phyloP scores from a whole-genome alignment of 2,797 vertebrate species.

The Cryptoblepharus egeriae region DNA sequence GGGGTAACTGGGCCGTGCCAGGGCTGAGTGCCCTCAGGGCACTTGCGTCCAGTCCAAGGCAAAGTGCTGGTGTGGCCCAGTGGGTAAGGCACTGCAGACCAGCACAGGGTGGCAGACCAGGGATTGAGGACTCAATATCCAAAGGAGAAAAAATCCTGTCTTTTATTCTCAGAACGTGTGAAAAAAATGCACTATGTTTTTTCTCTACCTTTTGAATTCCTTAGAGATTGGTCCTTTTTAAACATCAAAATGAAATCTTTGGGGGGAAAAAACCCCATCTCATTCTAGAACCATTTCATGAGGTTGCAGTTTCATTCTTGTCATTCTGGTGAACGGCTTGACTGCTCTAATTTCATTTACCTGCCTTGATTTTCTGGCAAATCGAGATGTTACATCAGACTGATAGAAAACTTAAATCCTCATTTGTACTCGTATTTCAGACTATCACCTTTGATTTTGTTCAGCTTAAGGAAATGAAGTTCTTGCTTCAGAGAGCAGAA shows the following conservation, averaged over 20 bases:
- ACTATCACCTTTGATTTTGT: slow-evolving; percentile 17
- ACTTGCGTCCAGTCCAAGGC: no score
- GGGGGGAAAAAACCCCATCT: not conserved
- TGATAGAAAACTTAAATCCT: slow-evolving; percentile 10
- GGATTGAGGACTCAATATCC: no score
- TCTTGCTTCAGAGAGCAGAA: not conserved
- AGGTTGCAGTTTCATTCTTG: not conserved
- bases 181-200: not conserved
- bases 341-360: slow-evolving; percentile 10
- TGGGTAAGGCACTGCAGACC: no score
- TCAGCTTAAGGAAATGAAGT: not conserved
- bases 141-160: not conserved
- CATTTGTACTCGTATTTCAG: slow-evolving; percentile 15
- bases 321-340: not conserved
- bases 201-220: not conserved
- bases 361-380: slow-evolving; percentile 13
- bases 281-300: not conserved
- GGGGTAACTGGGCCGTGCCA: no score
- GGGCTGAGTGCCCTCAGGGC: no score
- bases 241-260: not conserved
- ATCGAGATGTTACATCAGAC: not conserved
- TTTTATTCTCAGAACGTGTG: no score
- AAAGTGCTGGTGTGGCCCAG: no score
- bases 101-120: no score
- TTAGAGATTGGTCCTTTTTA: not conserved